Conservation (phyloP, 2,113 vertebrate genomes). For the Grammomys dolichurus region DNA sequence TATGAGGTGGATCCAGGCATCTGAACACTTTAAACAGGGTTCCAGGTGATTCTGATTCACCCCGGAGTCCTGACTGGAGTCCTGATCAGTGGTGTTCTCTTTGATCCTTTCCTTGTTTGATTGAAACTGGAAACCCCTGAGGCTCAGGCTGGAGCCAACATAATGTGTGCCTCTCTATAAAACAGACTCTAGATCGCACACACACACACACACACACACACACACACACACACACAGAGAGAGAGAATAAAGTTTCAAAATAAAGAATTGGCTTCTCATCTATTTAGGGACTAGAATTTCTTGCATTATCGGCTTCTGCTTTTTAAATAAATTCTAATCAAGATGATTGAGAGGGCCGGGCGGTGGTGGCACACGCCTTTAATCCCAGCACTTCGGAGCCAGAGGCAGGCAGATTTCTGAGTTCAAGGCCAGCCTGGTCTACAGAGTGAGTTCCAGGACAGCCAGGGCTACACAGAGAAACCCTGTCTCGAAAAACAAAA, state of each 20-base stretch:
- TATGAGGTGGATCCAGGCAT: not conserved
- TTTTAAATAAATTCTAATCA: constrained; percentile 20
- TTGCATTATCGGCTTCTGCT: not conserved
- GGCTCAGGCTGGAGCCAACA: not conserved
- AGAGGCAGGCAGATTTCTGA: too few species aligned
- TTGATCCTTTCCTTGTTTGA: constrained; percentile 59
- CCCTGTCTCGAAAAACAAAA: too few species aligned
- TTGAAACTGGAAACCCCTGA: constrained; percentile 40
- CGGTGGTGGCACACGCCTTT: too few species aligned
- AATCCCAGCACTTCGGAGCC: too few species aligned
- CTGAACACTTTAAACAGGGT: constrained; percentile 24
- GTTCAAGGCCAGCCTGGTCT: too few species aligned
- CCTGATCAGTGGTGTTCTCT: constrained; percentile 19
- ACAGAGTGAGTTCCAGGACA: too few species aligned
- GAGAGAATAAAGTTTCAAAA: not conserved
- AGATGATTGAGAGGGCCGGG: not conserved
- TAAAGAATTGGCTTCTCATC: constrained; percentile 1
- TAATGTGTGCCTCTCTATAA: constrained; percentile 16
- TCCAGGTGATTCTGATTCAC: constrained; percentile 69
- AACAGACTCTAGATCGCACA: not conserved
- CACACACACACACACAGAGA: not conserved
- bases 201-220: constrained; percentile 7
- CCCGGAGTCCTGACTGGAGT: not conserved
- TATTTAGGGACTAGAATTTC: not conserved
- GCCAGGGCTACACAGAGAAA: too few species aligned